A percentile compares a stretch with the other conserved stretches of the same genome.
Conservation (phyloP, 2,888 invertebrate species). For the Lasioglossum malachurum region DNA sequence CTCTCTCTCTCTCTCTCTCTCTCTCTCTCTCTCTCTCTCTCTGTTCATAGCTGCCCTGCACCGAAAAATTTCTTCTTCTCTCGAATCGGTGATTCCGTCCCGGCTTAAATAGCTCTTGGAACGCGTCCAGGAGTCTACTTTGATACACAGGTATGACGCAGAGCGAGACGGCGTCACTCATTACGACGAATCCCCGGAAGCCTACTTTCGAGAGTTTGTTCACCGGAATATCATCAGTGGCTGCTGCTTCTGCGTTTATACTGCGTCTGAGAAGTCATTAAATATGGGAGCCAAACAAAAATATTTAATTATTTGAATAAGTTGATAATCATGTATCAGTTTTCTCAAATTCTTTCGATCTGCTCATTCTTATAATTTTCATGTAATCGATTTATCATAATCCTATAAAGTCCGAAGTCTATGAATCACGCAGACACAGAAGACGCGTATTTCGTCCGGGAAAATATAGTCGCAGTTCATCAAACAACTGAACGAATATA, state of each 20-base stretch:
- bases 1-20: too few relatives aligned
- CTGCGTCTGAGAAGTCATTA: not conserved
- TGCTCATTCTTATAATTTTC: too few relatives aligned
- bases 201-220: not conserved
- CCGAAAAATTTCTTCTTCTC: constrained; percentile 8
- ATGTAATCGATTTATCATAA: too few relatives aligned
- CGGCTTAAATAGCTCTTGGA: constrained; percentile 4
- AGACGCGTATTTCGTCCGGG: not conserved
- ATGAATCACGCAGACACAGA: not conserved
- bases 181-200: constrained; percentile 8
- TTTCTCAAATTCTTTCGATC: too few relatives aligned
- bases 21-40: too few relatives aligned
- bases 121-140: constrained; percentile 2
- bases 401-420: too few relatives aligned
- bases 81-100: constrained; percentile 10
- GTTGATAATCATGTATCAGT: too few relatives aligned
- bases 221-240: not conserved
- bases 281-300: not conserved
- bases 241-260: not conserved
- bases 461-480: not conserved
- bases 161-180: not conserved
- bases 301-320: too few relatives aligned
- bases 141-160: constrained; percentile 14
- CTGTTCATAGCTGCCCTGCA: not conserved
- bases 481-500: not conserved